Base-by-base conservation (phyloP, 2,888 invertebrate genomes). In the Leptinotarsa rubiginosa region DNA sequence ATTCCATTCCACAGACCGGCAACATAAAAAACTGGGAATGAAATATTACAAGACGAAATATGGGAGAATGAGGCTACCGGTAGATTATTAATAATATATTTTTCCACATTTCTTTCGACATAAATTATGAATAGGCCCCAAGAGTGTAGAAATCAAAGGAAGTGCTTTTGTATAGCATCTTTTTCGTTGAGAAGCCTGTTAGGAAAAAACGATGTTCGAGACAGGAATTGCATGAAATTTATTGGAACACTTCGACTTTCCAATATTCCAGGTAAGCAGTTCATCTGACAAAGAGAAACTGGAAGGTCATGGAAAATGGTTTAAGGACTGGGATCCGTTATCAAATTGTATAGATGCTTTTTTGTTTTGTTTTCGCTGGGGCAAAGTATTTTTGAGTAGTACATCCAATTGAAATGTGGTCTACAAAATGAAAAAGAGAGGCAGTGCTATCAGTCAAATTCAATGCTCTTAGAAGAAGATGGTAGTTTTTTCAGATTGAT, bases 91-190 rank as follows among this genome's bases (percentile, higher is more conserved):
- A 56, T n/a, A 56, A 56, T 20, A 31, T 62, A 62, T 31, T 41
- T 62, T 25, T 62, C 10, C 59, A 70, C 69, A 70, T 73, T 75
- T 70, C 72, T 68, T 73, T 70, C 64, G 64, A 73, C 70, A 75
- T 73, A 73, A 73, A 75, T 75, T 73, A 73, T 75, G 69, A 72
- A 75, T 75, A 68, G 70, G 66, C 70, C 67, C 62, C 65, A 68
- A 54, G 70, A 71, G 70, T 73, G 75, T 65, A 62, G 64, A 74
- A 74, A 65, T 73, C 75, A 73, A 73, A 68, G 70, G 73, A 73
- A 68, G 52, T 68, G 68, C 64, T 73, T 67, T 75, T 75, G 68
- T 73, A 75, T 54, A 66, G 68, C 62, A 73, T 73, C 52, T 70
- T 10, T 65, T 56, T n/a, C 41, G 65, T 66, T 62, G 62, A 5